phyloP scores from a whole-genome alignment of 1,140 invertebrate genomes.

The Caenorhabditis briggsae region DNA sequence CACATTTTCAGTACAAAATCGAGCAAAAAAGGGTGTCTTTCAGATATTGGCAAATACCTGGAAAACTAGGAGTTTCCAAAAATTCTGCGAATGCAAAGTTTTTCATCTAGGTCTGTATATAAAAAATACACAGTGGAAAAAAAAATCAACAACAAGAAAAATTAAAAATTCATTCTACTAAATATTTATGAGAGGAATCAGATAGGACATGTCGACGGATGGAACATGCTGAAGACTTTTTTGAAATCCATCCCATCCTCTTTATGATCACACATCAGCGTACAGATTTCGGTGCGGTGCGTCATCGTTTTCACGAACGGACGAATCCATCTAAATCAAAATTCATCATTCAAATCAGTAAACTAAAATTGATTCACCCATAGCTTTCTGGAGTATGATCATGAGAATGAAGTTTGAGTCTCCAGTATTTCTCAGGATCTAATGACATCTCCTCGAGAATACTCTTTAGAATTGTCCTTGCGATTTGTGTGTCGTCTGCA shows the following conservation, averaged over 20 bases:
- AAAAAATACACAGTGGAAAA: too few relatives aligned
- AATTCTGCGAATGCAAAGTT: too few relatives aligned
- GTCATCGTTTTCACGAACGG: conserved; percentile 21
- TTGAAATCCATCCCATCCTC: not conserved
- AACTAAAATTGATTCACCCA: not conserved
- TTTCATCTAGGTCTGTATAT: too few relatives aligned
- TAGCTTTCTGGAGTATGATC: conserved; percentile 2
- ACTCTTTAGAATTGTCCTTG: not conserved
- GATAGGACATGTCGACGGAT: not conserved
- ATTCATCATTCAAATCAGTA: not conserved
- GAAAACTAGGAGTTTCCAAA: too few relatives aligned
- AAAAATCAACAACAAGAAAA: too few relatives aligned
- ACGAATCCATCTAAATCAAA: conserved; percentile 23
- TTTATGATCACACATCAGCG: conserved; percentile 21
- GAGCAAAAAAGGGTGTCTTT: too few relatives aligned
- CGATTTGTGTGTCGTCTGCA: not conserved
- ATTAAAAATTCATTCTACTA: too few relatives aligned
- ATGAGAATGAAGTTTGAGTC: conserved; percentile 24
- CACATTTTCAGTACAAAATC: too few relatives aligned
- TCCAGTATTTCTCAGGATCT: conserved; percentile 15
- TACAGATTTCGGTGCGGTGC: conserved; percentile 1
- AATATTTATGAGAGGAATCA: not conserved
- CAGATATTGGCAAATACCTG: too few relatives aligned
- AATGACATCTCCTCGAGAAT: conserved; percentile 26
- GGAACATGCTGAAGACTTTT: conserved; percentile 6